Evolutionary conservation across 2,888 invertebrate genomes (phyloP).

Genomic region (Halictus ligatus): DNA sequence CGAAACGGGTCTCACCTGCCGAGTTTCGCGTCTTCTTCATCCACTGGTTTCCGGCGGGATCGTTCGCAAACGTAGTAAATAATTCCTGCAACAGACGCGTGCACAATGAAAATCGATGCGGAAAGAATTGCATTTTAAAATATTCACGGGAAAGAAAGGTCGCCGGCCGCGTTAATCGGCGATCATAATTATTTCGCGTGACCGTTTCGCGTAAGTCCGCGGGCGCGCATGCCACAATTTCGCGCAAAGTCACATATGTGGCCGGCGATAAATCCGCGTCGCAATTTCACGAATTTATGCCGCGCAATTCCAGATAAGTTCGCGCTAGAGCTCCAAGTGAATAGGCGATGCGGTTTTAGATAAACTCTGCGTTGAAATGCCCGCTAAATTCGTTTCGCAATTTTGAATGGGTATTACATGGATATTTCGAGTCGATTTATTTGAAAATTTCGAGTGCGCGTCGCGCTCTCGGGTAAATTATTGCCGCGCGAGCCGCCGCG

Average conservation of each 20-base stretch:
- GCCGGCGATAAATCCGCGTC: constrained; percentile 1
- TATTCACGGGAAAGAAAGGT: background rate
- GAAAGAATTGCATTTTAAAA: background rate
- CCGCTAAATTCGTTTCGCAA: constrained; percentile 20
- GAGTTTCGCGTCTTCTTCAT: constrained; percentile 93
- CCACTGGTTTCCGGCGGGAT: constrained; percentile 88
- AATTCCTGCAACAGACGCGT: constrained; percentile 78
- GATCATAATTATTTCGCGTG: constrained; percentile 1
- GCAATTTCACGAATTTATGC: constrained; percentile 25
- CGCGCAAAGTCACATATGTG: constrained; percentile 7
- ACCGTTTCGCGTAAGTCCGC: background rate
- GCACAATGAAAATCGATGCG: background rate
- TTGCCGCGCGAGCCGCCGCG: background rate
- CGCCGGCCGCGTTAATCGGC: background rate
- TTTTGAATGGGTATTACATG: constrained; percentile 4
- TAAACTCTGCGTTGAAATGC: constrained; percentile 41
- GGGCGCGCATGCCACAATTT: background rate
- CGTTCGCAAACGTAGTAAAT: constrained; percentile 84
- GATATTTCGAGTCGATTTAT: background rate
- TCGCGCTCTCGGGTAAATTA: constrained; percentile 11
- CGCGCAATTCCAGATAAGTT: constrained; percentile 38
- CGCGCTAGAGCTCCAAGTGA: constrained; percentile 10
- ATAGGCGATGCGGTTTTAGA: constrained; percentile 28
- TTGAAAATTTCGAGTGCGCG: background rate
- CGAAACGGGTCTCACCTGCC: constrained; percentile 89